These are phyloP conservation scores for Zophobas atratus DNA, from an alignment of 1,140 invertebrate species.

Conservation along the genomic window DNA sequence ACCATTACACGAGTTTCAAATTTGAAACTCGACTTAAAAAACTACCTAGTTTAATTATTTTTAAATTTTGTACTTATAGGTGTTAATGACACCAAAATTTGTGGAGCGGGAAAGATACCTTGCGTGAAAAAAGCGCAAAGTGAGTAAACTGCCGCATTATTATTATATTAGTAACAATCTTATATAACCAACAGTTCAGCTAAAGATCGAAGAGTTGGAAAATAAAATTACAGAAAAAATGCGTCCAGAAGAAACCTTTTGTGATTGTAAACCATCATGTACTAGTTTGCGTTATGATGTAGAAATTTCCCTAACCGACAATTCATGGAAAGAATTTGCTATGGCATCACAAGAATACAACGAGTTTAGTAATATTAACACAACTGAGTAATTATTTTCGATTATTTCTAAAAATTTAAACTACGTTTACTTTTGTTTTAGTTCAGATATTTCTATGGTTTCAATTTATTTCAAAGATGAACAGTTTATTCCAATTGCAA, in stretches of 20 bases:
- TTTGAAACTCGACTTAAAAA: no score
- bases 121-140: slow-evolving; percentile 61
- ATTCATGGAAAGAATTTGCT: neutral
- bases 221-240: neutral
- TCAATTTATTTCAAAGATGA: slow-evolving; percentile 9
- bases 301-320: neutral
- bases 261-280: slow-evolving; percentile 10
- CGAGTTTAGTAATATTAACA: neutral
- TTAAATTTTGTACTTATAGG: no score
- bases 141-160: slow-evolving; percentile 44
- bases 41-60: no score
- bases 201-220: neutral
- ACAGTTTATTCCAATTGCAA: slow-evolving; percentile 63
- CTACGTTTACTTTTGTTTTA: neutral
- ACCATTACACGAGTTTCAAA: no score
- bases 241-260: neutral
- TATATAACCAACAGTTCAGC: neutral
- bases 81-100: no score
- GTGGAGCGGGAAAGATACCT: no score
- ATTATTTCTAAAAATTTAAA: neutral
- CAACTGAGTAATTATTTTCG: neutral
- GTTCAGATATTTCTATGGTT: neutral
- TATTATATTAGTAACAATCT: slow-evolving; percentile 7
- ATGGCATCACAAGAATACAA: neutral
- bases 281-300: neutral